Conservation (phyloP, 2,797 vertebrate genomes). For the Morus bassanus region DNA sequence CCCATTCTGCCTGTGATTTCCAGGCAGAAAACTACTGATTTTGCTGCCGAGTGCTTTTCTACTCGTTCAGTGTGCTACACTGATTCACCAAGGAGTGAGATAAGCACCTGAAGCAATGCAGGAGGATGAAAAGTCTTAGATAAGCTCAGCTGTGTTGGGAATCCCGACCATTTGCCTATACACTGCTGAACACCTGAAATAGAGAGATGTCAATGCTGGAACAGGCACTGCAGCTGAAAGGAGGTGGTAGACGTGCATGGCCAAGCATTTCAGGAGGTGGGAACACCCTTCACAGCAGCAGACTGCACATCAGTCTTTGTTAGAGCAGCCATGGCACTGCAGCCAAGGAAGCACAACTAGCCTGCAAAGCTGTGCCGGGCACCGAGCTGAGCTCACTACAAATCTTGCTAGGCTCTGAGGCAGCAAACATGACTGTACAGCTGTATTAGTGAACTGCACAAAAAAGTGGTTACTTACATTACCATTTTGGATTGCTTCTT, state of each 20-base stretch:
- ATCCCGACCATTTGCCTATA: neutral
- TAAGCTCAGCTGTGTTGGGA: neutral
- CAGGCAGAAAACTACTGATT: neutral
- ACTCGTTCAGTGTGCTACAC: neutral
- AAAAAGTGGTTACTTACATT: neutral
- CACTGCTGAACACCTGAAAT: rapidly evolving
- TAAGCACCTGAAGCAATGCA: neutral
- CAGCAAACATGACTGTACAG: neutral
- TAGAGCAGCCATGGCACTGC: neutral
- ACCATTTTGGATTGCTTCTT: neutral
- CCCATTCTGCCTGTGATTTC: neutral
- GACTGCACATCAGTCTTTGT: no score
- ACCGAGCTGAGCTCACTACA: neutral
- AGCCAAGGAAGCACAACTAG: neutral
- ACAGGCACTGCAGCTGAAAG: neutral
- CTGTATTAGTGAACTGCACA: neutral
- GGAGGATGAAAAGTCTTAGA: neutral
- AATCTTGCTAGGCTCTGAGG: neutral
- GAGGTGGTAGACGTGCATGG: neutral
- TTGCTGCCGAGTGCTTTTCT: neutral
- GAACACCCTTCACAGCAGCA: neutral
- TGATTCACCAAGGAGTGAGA: neutral
- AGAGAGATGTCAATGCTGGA: neutral
- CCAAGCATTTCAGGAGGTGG: neutral
- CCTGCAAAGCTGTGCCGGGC: neutral